These are phyloP conservation scores for Halcyon badia DNA, from an alignment of 2,797 vertebrate species.

Conservation along the genomic window DNA sequence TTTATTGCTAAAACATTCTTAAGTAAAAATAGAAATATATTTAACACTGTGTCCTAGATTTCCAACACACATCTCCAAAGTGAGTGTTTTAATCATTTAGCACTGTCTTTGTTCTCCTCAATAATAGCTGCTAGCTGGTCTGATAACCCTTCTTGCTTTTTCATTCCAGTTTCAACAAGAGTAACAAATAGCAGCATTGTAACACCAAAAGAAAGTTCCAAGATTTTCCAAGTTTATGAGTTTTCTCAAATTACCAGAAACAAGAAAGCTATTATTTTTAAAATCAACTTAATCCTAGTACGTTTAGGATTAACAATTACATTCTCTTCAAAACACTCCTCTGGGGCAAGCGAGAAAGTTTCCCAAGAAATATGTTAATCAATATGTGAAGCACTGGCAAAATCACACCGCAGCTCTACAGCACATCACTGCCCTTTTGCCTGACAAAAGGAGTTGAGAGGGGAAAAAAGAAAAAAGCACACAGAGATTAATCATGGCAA, in stretches of 20 bases:
- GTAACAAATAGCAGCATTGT: not conserved
- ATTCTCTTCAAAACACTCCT: not conserved
- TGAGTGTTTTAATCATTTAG: slow-evolving; percentile 20
- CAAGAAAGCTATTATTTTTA: not conserved
- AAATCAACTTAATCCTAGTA: not conserved
- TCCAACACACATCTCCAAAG: slow-evolving; percentile 18
- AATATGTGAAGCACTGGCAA: not conserved
- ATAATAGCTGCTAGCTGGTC: not conserved
- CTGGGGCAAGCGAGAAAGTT: not conserved
- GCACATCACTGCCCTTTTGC: no score
- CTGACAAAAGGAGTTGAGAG: not conserved
- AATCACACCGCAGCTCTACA: not conserved
- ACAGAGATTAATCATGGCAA: not conserved
- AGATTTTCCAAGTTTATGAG: not conserved
- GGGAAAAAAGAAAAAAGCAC: fast-evolving
- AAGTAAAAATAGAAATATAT: slow-evolving; percentile 73
- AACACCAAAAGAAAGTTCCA: not conserved
- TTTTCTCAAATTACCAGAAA: not conserved
- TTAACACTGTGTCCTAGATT: slow-evolving; percentile 38
- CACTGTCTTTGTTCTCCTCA: slow-evolving; percentile 10
- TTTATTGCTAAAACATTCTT: slow-evolving; percentile 71
- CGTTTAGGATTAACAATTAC: not conserved
- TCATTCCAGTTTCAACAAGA: not conserved
- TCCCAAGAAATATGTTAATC: not conserved
- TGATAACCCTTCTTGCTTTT: not conserved